Evolutionary conservation across 92 coral and sea anemone species (phyloP), one percentile per base, ranked within the genome.

Genomic region (Heliopora coerulea): DNA sequence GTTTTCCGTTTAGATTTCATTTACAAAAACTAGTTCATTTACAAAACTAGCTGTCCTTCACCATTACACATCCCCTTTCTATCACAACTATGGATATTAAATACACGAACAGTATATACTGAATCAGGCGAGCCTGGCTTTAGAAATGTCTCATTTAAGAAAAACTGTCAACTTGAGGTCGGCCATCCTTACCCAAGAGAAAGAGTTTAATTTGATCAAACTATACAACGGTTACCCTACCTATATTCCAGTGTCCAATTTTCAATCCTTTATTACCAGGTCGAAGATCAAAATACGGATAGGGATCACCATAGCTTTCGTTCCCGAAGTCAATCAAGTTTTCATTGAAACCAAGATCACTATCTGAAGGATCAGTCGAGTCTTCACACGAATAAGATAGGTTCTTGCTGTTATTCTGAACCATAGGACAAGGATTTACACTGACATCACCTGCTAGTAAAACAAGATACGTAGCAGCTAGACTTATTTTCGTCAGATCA

Each of bases 181-280:
- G 84, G 0, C 86, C 83, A 46, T 56, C 26, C 35, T 83, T 60
- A 21, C 78, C 89, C 0, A 56, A 9, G 0, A 86, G 78, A 41
- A 81, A 83, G 57, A 82, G 82, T 44, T 76, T 83, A 64, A 83
- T 83, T 78, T 83, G 83, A 29, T 83, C 86, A 32, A 83, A 83
- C 30, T 83, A 78, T 25, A 82, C 37, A 50, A 78, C 54, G 8
- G 82, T 72, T 76, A 86, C 35, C 29, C 73, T 75, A 78, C 78
- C 65, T 13, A 86, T 82, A 28, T 83, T 83, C 87, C 87, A 83
- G 15, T 72, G 73, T 27, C 87, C 85, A 73, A 86, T 20, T 32
- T 81, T 70, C 59, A 86, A 56, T 11, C 81, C 89, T 86, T 82
- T 86, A 13, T 82, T 77, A 34, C 74, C 84, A 41, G 82, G 70